These are phyloP conservation scores for Typhlichthys eigenmanni DNA, from an alignment of 2,797 vertebrate species.

Conservation along the genomic window DNA sequence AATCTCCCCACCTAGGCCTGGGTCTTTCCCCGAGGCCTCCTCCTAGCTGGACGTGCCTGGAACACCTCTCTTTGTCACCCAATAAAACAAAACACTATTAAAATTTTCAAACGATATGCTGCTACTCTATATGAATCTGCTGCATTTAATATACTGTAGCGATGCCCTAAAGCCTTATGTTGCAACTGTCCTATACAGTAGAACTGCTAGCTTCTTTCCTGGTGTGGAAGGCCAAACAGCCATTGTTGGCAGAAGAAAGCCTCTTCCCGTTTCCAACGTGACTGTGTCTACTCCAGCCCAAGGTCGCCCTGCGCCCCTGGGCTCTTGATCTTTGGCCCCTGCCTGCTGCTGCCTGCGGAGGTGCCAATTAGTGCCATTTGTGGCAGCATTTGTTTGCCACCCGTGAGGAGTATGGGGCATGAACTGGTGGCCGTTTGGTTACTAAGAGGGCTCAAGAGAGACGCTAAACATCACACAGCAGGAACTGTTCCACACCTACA, in stretches of 20 bases:
- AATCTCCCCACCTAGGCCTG: too few relatives aligned
- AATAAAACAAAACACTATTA: too few relatives aligned
- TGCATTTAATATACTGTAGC: too few relatives aligned
- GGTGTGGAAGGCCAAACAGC: background rate
- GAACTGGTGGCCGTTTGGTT: slow-evolving; percentile 52
- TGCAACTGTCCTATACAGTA: too few relatives aligned
- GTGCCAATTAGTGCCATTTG: slow-evolving; percentile 85
- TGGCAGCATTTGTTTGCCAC: slow-evolving; percentile 74
- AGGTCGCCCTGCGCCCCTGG: slow-evolving; percentile 37
- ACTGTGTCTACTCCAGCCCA: slow-evolving; percentile 48
- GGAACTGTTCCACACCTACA: slow-evolving; percentile 71
- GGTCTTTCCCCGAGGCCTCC: too few relatives aligned
- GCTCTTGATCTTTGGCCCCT: slow-evolving; percentile 77
- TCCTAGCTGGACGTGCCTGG: too few relatives aligned
- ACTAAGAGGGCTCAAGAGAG: slow-evolving; percentile 45
- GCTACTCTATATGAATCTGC: too few relatives aligned
- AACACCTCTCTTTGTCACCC: too few relatives aligned
- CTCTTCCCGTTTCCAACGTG: slow-evolving; percentile 64
- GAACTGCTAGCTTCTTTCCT: too few relatives aligned
- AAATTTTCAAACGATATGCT: too few relatives aligned
- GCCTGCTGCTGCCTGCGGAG: slow-evolving; percentile 78
- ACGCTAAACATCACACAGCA: slow-evolving; percentile 68
- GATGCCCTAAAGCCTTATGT: too few relatives aligned
- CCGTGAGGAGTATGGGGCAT: slow-evolving; percentile 49
- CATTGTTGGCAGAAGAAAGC: background rate